Base-by-base conservation (phyloP, 1,140 invertebrate genomes). In the Penaeus indicus region DNA sequence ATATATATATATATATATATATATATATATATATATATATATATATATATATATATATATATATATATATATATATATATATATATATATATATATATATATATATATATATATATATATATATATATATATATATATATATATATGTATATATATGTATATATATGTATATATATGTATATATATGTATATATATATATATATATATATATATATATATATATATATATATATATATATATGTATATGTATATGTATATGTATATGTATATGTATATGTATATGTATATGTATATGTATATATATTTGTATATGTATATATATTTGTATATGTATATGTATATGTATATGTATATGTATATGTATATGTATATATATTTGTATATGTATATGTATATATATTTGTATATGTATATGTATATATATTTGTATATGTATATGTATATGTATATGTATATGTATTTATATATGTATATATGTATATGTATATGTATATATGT, bases 161-260 rank as follows among this genome's bases (percentile, higher is more conserved):
- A 75, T 75, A 75, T 75, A 75, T 75, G 25, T 75, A 75, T 75
- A 72, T 32, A 90, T 62, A 83, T 78, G 18, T 85, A 72, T 63
- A 42, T 77, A 89, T 75, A 86, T 81, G 10, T 47, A 47, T 47
- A 47, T 47, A 47, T 47, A 47, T 47, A 47, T 47, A 47, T 47
- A 47, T 47, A 47, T 47, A 83, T 83, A 84, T 47, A 75, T 82
- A 77, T 80, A 64, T 72, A 85, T 60, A 80, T 79, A 84, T 54
- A 54, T 54, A 10, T 54, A 54, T 54, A 54, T 54, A 5, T 54
- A 54, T 75, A 85, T 86, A 86, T 63, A 85, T 75, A 86, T 64
- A 67, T 86, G 19, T 69, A 64, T 86, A 83, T 88, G 21, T 54
- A 27, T 62, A 27, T 64, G 64, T 42, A 90, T 90, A 84, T 42